A percentile compares a stretch with the other conserved stretches of the same genome.
These are phyloP conservation scores for Chionis minor DNA, from an alignment of 2,113 vertebrate genomes.

Conservation along the genomic window DNA sequence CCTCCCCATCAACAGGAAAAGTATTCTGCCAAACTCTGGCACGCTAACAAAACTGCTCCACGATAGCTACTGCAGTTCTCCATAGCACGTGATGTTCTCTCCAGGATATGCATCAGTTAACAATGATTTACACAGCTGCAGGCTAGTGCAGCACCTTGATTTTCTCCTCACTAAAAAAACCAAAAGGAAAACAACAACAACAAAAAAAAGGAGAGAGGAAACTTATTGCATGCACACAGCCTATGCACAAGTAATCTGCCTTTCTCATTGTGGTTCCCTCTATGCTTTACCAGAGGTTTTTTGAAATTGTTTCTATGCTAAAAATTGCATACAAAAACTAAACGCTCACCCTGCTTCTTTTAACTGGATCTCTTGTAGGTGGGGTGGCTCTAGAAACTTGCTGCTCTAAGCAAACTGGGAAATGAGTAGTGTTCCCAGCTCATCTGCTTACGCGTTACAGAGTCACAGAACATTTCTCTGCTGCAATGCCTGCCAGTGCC, in stretches of 20 bases:
- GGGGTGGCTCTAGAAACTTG: neutral
- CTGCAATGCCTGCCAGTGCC: neutral
- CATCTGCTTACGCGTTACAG: neutral
- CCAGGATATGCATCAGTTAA: neutral
- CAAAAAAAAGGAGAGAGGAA: too few relatives aligned
- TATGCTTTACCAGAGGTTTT: neutral
- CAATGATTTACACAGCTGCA: neutral
- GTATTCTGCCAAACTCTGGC: neutral
- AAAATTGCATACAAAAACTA: neutral
- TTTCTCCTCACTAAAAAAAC: neutral
- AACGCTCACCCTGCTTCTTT: rapidly evolving
- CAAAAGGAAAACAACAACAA: too few relatives aligned
- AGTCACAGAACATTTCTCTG: neutral
- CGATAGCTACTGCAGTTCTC: neutral
- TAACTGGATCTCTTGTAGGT: neutral
- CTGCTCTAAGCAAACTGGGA: neutral
- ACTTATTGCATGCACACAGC: neutral
- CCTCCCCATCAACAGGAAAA: neutral
- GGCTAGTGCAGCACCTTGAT: neutral
- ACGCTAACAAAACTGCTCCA: neutral
- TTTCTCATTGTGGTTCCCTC: neutral
- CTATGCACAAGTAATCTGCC: neutral
- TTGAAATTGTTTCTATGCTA: neutral
- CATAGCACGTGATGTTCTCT: neutral
- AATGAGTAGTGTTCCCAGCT: neutral